Evolutionary conservation across 2,888 invertebrate species (phyloP).

Genomic region (Apamea crenata): DNA sequence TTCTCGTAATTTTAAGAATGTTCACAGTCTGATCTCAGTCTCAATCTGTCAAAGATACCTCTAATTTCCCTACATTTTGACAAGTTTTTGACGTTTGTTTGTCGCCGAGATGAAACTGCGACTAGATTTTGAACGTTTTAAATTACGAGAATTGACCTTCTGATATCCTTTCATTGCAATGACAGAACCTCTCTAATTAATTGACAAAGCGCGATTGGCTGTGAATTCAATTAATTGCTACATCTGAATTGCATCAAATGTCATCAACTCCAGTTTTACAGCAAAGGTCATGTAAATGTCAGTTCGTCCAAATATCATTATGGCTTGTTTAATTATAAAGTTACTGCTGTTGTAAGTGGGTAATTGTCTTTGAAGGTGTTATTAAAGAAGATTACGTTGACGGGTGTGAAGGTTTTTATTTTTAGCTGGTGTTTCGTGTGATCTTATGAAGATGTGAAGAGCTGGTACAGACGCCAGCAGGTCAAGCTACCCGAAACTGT

Average conservation of each 20-base stretch:
- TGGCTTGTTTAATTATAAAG: slow-evolving; percentile 18
- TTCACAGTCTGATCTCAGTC: too few species aligned
- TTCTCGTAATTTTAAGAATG: too few species aligned
- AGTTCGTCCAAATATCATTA: slow-evolving; percentile 19
- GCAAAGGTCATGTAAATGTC: slow-evolving; percentile 46
- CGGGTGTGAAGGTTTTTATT: background rate
- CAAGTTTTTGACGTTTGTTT: too few species aligned
- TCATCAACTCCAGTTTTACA: slow-evolving; percentile 32
- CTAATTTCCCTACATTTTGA: too few species aligned
- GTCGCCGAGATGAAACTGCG: too few species aligned
- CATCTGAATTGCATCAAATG: slow-evolving; percentile 48
- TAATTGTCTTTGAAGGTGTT: slow-evolving; percentile 15
- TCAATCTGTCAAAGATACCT: too few species aligned
- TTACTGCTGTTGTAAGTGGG: background rate
- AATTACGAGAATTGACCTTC: too few species aligned
- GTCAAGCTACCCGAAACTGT: too few species aligned
- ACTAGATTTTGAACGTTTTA: too few species aligned
- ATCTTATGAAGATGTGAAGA: background rate
- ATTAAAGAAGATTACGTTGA: background rate
- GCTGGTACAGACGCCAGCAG: too few species aligned
- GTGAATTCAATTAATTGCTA: slow-evolving; percentile 41
- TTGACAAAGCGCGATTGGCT: background rate
- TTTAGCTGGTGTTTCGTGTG: background rate
- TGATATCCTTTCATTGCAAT: background rate
- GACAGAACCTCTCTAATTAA: background rate